A percentile compares a stretch with the other conserved stretches of the same genome.
phyloP scores from a whole-genome alignment of 2,113 vertebrate species.

The Leptobrachium ailaonicum region DNA sequence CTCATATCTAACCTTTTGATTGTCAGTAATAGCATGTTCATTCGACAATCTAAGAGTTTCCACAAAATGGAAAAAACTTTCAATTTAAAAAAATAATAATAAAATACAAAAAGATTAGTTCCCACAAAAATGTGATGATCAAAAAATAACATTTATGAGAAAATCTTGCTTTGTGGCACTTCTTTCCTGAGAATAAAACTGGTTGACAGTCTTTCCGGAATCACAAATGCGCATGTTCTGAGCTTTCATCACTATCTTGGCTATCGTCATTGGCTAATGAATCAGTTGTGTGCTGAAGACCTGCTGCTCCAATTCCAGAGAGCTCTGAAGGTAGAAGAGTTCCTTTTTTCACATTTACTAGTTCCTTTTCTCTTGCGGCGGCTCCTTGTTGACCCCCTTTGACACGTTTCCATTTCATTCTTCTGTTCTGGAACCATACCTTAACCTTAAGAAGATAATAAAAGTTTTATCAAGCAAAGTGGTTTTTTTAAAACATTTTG shows the following conservation, averaged over 20 bases:
- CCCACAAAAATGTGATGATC: constrained; percentile 61
- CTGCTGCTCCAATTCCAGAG: constrained; percentile 80
- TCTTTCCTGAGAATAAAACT: constrained; percentile 82
- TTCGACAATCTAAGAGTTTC: neutral
- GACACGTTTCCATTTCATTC: constrained; percentile 98
- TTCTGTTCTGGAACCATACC: constrained; percentile 97
- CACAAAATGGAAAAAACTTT: constrained; percentile 36
- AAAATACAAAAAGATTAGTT: constrained; percentile 44
- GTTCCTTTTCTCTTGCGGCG: constrained; percentile 92
- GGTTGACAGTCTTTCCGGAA: constrained; percentile 52
- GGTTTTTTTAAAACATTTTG: too few relatives aligned
- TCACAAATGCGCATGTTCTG: constrained; percentile 96
- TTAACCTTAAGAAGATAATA: constrained; percentile 78
- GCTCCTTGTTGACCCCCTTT: constrained; percentile 97
- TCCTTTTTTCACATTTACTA: constrained; percentile 96
- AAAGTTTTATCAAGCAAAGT: neutral
- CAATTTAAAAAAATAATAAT: constrained; percentile 51
- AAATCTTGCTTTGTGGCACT: constrained; percentile 66
- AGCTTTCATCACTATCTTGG: constrained; percentile 96
- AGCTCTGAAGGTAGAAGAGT: constrained; percentile 92
- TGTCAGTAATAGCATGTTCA: neutral
- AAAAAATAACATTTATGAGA: constrained; percentile 63
- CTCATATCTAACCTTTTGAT: neutral
- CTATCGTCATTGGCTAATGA: constrained; percentile 94
- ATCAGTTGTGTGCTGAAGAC: constrained; percentile 87